These are phyloP conservation scores for Drosophila gaucha DNA, from an alignment of 2,888 invertebrate species.

Conservation along the genomic window DNA sequence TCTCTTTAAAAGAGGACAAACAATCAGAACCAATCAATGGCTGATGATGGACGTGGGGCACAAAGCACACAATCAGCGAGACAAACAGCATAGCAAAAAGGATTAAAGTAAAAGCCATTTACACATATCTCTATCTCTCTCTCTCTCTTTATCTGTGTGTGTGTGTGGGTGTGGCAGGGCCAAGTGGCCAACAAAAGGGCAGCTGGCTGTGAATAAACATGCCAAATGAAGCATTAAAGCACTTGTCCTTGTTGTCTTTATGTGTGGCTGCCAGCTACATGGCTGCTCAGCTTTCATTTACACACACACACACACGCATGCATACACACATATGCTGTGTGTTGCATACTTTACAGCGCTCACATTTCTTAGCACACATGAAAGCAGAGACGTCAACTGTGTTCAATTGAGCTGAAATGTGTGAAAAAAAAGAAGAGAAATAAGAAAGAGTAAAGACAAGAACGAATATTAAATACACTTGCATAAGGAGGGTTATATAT, in stretches of 20 bases:
- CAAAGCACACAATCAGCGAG: slow-evolving; percentile 68
- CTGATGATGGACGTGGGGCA: slow-evolving; percentile 54
- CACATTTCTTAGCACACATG: slow-evolving; percentile 70
- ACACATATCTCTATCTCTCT: slow-evolving; percentile 18
- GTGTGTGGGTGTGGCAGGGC: slow-evolving; percentile 44
- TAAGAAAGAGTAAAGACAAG: neutral
- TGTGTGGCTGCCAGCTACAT: slow-evolving; percentile 31
- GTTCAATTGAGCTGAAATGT: slow-evolving; percentile 76
- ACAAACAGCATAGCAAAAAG: slow-evolving; percentile 66
- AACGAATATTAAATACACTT: slow-evolving; percentile 1
- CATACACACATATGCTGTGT: slow-evolving; percentile 5
- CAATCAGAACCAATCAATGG: slow-evolving; percentile 75
- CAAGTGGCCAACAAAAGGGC: slow-evolving; percentile 77
- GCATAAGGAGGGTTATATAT: no score
- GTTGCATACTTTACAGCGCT: slow-evolving; percentile 50
- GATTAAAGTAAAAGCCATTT: slow-evolving; percentile 82
- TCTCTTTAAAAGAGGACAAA: slow-evolving; percentile 35
- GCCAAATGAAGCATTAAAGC: slow-evolving; percentile 83
- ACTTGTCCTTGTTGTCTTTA: slow-evolving; percentile 69
- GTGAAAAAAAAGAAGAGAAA: slow-evolving; percentile 11
- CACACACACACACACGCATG: slow-evolving; percentile 29
- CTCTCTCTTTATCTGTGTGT: slow-evolving; percentile 10
- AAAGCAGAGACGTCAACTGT: slow-evolving; percentile 55
- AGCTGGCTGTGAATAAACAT: slow-evolving; percentile 77
- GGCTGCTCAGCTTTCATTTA: slow-evolving; percentile 61